Percentiles rank a stretch among this genome's conserved stretches.
These are phyloP conservation scores for Trypoxylus dichotomus DNA, from an alignment of 1,140 invertebrate genomes.

Conservation along the genomic window DNA sequence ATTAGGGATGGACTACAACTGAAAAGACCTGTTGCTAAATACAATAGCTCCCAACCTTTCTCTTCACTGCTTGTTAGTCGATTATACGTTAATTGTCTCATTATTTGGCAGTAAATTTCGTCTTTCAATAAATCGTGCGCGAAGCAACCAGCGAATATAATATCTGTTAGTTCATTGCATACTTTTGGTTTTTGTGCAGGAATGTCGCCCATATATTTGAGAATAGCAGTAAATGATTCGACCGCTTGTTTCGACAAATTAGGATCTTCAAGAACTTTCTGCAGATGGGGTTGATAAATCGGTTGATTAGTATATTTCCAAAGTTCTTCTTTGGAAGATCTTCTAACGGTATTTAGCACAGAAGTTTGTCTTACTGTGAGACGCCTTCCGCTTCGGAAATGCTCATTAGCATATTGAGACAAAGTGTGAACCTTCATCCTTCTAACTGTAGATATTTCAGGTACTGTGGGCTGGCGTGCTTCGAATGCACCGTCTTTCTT, in stretches of 20 bases:
- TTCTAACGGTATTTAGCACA: conserved; percentile 64
- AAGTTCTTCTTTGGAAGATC: conserved; percentile 64
- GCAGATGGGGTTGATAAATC: conserved; percentile 82
- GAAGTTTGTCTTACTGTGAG: conserved; percentile 65
- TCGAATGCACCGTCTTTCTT: conserved; percentile 59
- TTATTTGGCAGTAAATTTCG: conserved; percentile 92
- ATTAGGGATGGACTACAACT: conserved; percentile 65
- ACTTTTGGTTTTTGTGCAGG: conserved; percentile 72
- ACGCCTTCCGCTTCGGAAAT: conserved; percentile 68
- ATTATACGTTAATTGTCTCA: conserved; percentile 92
- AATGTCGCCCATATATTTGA: conserved; percentile 96
- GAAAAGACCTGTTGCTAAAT: conserved; percentile 86
- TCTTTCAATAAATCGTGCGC: conserved; percentile 80
- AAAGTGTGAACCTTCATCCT: conserved; percentile 76
- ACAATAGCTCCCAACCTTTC: conserved; percentile 91
- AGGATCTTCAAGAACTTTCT: conserved; percentile 76
- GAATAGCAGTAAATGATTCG: conserved; percentile 69
- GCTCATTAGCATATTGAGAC: conserved; percentile 77
- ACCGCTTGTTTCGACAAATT: conserved; percentile 72
- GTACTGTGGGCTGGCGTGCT: conserved; percentile 52
- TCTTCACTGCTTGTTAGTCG: conserved; percentile 80
- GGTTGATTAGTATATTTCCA: conserved; percentile 85
- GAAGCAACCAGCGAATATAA: conserved; percentile 82
- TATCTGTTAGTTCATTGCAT: conserved; percentile 79
- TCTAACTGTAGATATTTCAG: conserved; percentile 58